Conservation (phyloP, 37 sponge, comb jelly and placozoan genomes). For the Diacarnus erythraeanus region DNA sequence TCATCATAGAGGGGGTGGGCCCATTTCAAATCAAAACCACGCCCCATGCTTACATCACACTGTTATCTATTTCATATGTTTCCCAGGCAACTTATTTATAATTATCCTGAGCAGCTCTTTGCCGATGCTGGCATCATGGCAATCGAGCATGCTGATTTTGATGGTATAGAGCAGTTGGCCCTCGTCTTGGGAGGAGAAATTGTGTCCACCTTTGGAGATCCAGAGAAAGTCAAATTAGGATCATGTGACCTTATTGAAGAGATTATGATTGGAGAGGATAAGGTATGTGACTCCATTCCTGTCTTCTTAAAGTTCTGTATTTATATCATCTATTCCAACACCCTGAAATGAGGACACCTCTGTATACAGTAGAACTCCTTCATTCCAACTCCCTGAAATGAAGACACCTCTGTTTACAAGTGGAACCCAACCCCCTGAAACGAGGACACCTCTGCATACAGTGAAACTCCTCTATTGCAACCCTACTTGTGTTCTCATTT, state of each 20-base stretch:
- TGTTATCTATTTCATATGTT: not conserved
- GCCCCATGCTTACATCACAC: not conserved
- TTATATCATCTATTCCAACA: too few species aligned
- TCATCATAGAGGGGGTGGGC: too few species aligned
- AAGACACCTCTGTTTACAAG: too few species aligned
- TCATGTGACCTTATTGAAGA: conserved; percentile 96
- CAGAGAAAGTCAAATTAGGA: conserved; percentile 93
- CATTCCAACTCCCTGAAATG: too few species aligned
- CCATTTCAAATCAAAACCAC: not conserved
- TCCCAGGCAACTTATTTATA: conserved; percentile 95
- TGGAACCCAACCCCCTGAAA: too few species aligned
- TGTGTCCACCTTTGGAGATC: conserved; percentile 96
- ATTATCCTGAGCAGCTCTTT: conserved; percentile 99
- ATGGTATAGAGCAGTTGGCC: conserved; percentile 94
- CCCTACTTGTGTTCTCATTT: too few species aligned
- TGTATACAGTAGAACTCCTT: too few species aligned
- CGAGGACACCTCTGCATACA: too few species aligned
- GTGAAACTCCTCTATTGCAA: too few species aligned
- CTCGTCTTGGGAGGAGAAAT: conserved; percentile 95
- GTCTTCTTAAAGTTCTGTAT: too few species aligned
- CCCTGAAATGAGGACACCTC: too few species aligned
- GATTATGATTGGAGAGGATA: conserved; percentile 98
- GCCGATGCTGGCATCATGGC: conserved; percentile 98
- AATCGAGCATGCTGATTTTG: conserved; percentile 99
- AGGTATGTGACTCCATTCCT: conserved; percentile 63